Base-by-base conservation (phyloP, 1,140 invertebrate genomes). In the Aphelinus certus region DNA sequence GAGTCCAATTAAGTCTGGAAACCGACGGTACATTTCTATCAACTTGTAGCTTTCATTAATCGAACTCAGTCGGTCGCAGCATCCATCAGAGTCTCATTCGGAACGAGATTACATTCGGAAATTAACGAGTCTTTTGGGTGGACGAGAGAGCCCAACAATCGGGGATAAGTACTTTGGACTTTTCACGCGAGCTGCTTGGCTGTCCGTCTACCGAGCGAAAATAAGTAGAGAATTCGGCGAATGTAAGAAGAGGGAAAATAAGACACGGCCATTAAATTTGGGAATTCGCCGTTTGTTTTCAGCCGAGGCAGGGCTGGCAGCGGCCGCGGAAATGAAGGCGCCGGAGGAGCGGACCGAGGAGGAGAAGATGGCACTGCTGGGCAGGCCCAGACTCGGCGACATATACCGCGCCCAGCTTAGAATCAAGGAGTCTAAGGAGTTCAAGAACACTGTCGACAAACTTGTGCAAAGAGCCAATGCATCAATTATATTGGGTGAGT, bases 361-460 rank as follows among this genome's bases (percentile, higher is more conserved):
- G 78, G 96, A 98, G 78, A 95, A 95, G 83, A 93, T 99, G 79
- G 95, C 96, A 5, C 90, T 98, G 80, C 88, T 97, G 83, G 98
- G 97, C 5, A 94, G 93, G 85, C 98, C 98, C 3, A 91, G 94
- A 78, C 89, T 97, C 58, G 97, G 97, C 5, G 95, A 97, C 73
- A 91, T 94, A 81, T 92, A 90, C 75, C 91, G 93, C 78, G 93
- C 95, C 62, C 93, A 95, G 88, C 92, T 99, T 77, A 91, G 95
- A 79, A 95, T 99, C 81, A 97, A 96, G 83, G 98, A 99, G 86
- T 98, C 96, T 88, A 96, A 97, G 86, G 98, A 99, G 89, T 99
- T 99, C 88, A 99, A 98, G 95, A 97, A 95, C 86, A 98, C 97
- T 62, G 97, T 99, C 62, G 98, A 99, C 88, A 98, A 98, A 88